Conservation (phyloP, 2,113 vertebrate species). For the Saguinus midas region DNA sequence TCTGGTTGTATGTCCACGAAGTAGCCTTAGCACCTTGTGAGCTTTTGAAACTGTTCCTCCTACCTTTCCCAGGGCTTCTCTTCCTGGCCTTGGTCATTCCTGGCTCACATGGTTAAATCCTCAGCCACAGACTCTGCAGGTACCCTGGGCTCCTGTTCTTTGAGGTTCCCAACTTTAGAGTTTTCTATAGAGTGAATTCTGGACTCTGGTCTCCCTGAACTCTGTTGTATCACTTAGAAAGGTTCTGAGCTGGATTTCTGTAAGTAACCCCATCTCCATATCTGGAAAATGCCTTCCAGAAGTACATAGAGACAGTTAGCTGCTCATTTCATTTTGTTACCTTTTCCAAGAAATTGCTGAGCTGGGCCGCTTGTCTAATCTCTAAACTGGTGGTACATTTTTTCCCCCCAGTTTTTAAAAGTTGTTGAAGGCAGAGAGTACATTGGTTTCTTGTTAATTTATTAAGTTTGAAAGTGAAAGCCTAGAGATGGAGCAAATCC, state of each 20-base stretch:
- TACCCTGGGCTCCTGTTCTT: too few relatives aligned
- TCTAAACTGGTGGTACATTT: not conserved
- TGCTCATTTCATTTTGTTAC: not conserved
- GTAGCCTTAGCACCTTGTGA: fast-evolving
- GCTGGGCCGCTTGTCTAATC: not conserved
- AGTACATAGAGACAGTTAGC: not conserved
- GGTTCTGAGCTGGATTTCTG: not conserved
- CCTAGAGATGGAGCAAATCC: not conserved
- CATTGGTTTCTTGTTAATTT: not conserved
- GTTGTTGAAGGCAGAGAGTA: not conserved
- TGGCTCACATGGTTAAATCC: too few relatives aligned
- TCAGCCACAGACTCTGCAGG: not conserved
- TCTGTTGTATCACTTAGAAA: not conserved
- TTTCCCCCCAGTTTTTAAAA: not conserved
- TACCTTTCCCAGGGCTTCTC: not conserved
- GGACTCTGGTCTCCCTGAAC: not conserved
- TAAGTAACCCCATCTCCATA: too few relatives aligned
- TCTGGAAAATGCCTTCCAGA: not conserved
- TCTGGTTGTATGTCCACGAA: fast-evolving
- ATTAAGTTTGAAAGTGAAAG: not conserved
- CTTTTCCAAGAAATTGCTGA: not conserved
- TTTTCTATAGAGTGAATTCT: not conserved
- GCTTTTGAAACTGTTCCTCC: not conserved
- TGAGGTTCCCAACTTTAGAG: not conserved
- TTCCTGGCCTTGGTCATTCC: not conserved